These are phyloP conservation scores for Heliconius eleuchia DNA, from an alignment of 1,140 invertebrate genomes.

Conservation along the genomic window DNA sequence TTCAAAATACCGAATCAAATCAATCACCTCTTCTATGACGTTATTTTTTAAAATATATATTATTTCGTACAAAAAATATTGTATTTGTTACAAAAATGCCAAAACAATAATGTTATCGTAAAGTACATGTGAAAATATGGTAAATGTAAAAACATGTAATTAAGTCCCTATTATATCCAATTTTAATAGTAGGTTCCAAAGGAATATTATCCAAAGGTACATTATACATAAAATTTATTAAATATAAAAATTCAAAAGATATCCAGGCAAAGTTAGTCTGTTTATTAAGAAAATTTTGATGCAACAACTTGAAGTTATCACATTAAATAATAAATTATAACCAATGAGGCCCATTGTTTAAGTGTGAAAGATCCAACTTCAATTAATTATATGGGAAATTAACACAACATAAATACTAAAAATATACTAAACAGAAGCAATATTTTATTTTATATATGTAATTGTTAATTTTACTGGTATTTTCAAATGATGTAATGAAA, in stretches of 20 bases:
- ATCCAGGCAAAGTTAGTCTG: slow-evolving; percentile 76
- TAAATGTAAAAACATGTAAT: not conserved
- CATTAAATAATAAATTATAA: slow-evolving; percentile 76
- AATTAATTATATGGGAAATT: slow-evolving; percentile 71
- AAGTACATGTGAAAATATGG: not conserved
- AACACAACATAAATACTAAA: slow-evolving; percentile 73
- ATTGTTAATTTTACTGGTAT: slow-evolving; percentile 69
- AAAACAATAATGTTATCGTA: not conserved
- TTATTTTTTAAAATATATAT: not conserved
- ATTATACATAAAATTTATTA: not conserved
- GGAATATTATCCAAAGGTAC: not conserved
- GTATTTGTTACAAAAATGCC: slow-evolving; percentile 3
- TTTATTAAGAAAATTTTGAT: slow-evolving; percentile 79
- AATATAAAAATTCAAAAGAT: slow-evolving; percentile 62
- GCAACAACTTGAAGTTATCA: slow-evolving; percentile 78
- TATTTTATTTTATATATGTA: slow-evolving; percentile 71
- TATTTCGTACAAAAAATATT: not conserved
- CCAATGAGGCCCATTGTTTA: slow-evolving; percentile 67
- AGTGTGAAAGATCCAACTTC: slow-evolving; percentile 55
- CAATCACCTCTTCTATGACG: not conserved
- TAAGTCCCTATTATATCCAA: not conserved
- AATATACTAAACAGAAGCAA: slow-evolving; percentile 78
- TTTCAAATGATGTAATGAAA: slow-evolving; percentile 72
- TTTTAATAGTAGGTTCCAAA: not conserved
- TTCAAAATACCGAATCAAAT: not conserved